These are phyloP conservation scores for Silurus meridionalis DNA, from an alignment of 2,113 vertebrate species.

Conservation along the genomic window DNA sequence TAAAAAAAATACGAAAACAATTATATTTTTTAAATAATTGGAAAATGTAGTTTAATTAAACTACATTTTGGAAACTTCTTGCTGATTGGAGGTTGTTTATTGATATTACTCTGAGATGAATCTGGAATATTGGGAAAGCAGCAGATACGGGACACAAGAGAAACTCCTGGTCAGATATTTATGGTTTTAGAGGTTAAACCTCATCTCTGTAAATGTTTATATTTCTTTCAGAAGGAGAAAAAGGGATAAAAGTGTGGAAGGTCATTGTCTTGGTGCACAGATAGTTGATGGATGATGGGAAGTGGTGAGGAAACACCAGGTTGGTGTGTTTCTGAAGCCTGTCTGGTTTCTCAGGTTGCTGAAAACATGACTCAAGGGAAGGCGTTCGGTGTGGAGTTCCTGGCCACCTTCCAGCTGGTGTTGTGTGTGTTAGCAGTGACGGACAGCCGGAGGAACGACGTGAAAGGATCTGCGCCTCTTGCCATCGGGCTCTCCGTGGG, in stretches of 20 bases:
- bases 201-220: background rate
- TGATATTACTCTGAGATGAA: background rate
- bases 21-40: no score
- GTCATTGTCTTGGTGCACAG: background rate
- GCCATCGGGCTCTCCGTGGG: slow-evolving; percentile 82
- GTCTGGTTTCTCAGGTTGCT: slow-evolving; percentile 19
- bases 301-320: background rate
- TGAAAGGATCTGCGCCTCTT: slow-evolving; percentile 73
- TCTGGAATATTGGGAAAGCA: background rate
- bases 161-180: background rate
- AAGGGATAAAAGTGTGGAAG: background rate
- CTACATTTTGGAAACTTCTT: no score
- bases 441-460: slow-evolving; percentile 72
- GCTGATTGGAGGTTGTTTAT: background rate
- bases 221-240: background rate
- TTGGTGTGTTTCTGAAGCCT: background rate
- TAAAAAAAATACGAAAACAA: no score
- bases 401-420: slow-evolving; percentile 82
- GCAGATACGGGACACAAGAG: background rate
- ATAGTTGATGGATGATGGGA: background rate
- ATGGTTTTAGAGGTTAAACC: background rate
- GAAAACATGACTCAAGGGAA: slow-evolving; percentile 68
- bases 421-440: slow-evolving; percentile 82
- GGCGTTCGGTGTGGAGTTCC: slow-evolving; percentile 80
- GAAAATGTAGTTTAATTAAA: no score